phyloP scores from a whole-genome alignment of 2,888 invertebrate species.

The Hyles lineata region DNA sequence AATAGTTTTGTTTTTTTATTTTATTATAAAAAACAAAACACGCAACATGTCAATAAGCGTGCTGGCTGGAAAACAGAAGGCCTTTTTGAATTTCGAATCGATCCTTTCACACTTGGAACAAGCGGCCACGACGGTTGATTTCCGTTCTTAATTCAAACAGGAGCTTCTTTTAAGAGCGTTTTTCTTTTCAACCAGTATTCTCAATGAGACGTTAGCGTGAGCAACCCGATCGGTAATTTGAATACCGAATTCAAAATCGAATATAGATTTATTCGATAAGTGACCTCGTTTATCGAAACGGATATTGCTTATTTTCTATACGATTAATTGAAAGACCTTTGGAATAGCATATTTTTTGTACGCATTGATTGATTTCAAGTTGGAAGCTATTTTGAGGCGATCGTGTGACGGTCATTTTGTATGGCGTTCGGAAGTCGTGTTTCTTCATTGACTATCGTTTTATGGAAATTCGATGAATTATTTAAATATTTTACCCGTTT shows the following conservation, averaged over 20 bases:
- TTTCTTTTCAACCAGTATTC: slow-evolving; percentile 66
- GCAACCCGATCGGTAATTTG: slow-evolving; percentile 78
- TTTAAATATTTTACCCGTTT: slow-evolving; percentile 27
- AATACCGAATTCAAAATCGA: slow-evolving; percentile 78
- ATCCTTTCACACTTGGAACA: slow-evolving; percentile 83
- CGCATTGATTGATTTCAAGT: slow-evolving; percentile 26
- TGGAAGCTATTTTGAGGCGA: slow-evolving; percentile 23
- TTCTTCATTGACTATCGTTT: slow-evolving; percentile 25
- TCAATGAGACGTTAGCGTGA: slow-evolving; percentile 63
- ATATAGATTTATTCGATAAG: slow-evolving; percentile 83
- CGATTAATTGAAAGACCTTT: slow-evolving; percentile 66
- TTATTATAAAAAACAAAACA: slow-evolving; percentile 54
- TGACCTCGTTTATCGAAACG: slow-evolving; percentile 77
- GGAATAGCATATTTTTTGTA: slow-evolving; percentile 34
- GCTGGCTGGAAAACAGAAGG: slow-evolving; percentile 64
- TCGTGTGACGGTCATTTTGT: slow-evolving; percentile 30
- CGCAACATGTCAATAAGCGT: slow-evolving; percentile 76
- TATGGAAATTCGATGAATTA: slow-evolving; percentile 26
- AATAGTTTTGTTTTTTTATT: slow-evolving; percentile 34
- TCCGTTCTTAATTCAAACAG: slow-evolving; percentile 82
- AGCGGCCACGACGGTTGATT: slow-evolving; percentile 81
- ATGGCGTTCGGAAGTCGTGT: slow-evolving; percentile 26
- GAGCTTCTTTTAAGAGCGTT: slow-evolving; percentile 70
- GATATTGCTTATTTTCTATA: slow-evolving; percentile 79
- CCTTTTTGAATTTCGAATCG: slow-evolving; percentile 76